Evolutionary conservation across 2,113 vertebrate genomes (phyloP), one percentile per base, ranked within the genome.

Genomic region (Hippocampus zosterae): DNA sequence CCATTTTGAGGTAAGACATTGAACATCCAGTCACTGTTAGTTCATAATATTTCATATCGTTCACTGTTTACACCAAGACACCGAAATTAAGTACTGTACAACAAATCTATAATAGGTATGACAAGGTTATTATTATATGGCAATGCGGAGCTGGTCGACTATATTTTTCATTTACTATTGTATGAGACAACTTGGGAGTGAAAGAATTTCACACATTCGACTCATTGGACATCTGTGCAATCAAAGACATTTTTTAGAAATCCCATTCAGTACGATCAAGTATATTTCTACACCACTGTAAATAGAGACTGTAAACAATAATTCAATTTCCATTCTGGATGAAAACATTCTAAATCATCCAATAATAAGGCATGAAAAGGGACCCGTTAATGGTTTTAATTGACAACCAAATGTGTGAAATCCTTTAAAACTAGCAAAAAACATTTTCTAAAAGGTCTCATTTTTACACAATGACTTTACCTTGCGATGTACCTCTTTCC

Each of bases 401-500:
- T 23, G 3, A 25, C 21, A 1, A 65, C 8, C 21, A 63, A 40
- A 40, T 21, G 29, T 21, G 29, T 62, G 16, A 62, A 63, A 63
- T 50, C 19, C 46, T 19, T 60, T 8, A 29, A 25, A 18, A 50
- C 46, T 2, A 16, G n/a, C 52, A 33, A 60, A 60, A 2, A 18
- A 9, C 15, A 33, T 29, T 1, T 5, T 55, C 25, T 42, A 13
- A 64, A 64, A n/a, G 12, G 21, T 15, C 3, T 37, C 13, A 13
- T 55, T 56, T 7, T 16, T 56, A 16, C 29, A 13, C 7, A 44
- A 74, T 76, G 81, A 80, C 82, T 85, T 92, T 99, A 99, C 97
- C 97, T 99, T 91, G 96, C 95, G 67, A 99, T 98, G 81, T 98
- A 96, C 88, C 97, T 87, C 69, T 98, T 99, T 23, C 97, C 97